Base-by-base conservation (phyloP, 2,888 invertebrate genomes). In the Laothoe populi region DNA sequence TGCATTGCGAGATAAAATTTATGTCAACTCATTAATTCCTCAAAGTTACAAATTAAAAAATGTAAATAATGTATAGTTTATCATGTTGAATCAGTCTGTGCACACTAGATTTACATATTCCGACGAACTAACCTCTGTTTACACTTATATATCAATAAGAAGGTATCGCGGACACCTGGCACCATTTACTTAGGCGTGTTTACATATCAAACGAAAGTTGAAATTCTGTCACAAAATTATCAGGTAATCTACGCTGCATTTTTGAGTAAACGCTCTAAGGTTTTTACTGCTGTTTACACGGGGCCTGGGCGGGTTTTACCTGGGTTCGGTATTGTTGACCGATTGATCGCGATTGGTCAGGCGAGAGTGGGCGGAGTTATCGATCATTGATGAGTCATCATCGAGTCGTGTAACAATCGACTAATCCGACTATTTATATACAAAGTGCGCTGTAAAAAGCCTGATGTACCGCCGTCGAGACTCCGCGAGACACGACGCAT, bases 181-280 rank as follows among this genome's bases (percentile, higher is more conserved):
- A 83, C 79, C 88, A 86, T 92, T 91, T 91, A 83, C 87, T 91
- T 92, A 92, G 92, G 92, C 81, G 66, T 91, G 88, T 92, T 91
- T 82, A 83, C 85, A 84, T 90, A 92, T 92, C 90, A 92, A 31
- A 31, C 90, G 84, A 86, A 89, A 91, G 83, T 89, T 88, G 85
- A 88, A 78, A 59, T 79, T 74, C 76, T 84, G 86, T 88, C 90
- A 83, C 89, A 90, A 87, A 87, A 92, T 92, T 92, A 91, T 88
- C 90, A 89, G 88, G 87, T 91, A 92, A 92, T 92, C 91, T 89
- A 90, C 90, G 81, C 80, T 76, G 19, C 35, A 87, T 88, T 89
- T 87, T 87, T 83, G 76, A 73, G 57, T 40, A 42, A 57, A 53
- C 26, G 24, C 42, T 26, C 26, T 61, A 35, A 57, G 24, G 19